Conservation (phyloP, 1,140 invertebrate species). For the Magallana ariakensis region DNA sequence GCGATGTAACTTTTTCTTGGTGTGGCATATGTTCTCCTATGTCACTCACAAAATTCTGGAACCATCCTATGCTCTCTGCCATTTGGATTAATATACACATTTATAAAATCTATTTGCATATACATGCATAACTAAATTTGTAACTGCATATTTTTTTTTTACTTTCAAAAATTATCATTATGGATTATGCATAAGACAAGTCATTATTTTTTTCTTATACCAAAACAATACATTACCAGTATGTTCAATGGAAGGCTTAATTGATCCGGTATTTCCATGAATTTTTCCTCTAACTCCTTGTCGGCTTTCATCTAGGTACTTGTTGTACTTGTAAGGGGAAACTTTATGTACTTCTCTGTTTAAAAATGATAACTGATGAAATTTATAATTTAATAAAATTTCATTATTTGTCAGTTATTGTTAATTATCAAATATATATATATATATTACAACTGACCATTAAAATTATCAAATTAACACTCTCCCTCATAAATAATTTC, state of each 20-base stretch:
- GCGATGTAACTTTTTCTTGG: neutral
- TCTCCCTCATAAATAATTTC: no score
- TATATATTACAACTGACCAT: no score
- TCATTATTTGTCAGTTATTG: no score
- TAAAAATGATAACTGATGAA: neutral
- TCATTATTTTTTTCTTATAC: no score
- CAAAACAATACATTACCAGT: neutral
- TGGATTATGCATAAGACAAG: no score
- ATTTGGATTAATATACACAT: neutral
- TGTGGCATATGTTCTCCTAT: constrained; percentile 9
- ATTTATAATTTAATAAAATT: no score
- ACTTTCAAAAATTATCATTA: no score
- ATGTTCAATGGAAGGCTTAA: neutral
- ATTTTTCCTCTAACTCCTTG: neutral
- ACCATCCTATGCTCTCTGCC: constrained; percentile 1
- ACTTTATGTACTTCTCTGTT: neutral
- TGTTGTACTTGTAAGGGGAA: neutral
- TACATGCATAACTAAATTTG: neutral
- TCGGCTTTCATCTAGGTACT: neutral
- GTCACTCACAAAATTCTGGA: constrained; percentile 12
- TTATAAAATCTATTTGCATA: neutral
- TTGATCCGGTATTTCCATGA: neutral
- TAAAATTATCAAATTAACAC: no score
- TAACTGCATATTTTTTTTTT: no score
- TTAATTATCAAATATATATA: no score